Evolutionary conservation across 2,888 invertebrate species (phyloP).

Genomic region (Ormyrus pomaceus): DNA sequence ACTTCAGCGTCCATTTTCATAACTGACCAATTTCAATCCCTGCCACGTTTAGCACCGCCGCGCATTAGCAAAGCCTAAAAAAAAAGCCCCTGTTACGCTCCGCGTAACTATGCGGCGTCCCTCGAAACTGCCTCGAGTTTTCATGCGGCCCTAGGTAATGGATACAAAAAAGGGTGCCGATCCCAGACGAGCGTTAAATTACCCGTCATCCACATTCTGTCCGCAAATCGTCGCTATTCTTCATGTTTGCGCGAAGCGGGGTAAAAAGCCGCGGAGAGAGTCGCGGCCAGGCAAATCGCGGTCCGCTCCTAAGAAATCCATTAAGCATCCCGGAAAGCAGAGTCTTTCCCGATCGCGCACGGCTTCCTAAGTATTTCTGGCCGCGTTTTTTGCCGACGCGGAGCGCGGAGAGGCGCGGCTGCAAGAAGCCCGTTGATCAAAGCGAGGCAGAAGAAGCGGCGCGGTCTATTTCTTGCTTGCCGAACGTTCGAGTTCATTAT

Average conservation of each 20-base stretch:
- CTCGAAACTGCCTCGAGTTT: too few relatives aligned
- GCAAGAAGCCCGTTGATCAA: background rate
- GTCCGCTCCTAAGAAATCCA: constrained; percentile 61
- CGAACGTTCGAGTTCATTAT: constrained; percentile 26
- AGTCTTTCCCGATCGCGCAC: constrained; percentile 23
- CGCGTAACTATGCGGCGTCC: too few relatives aligned
- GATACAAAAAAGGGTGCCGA: constrained; percentile 24
- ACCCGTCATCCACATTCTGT: constrained; percentile 42
- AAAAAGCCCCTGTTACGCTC: too few relatives aligned
- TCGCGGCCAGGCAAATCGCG: constrained; percentile 56
- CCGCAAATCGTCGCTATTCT: constrained; percentile 42
- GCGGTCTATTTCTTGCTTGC: background rate
- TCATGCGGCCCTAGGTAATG: background rate
- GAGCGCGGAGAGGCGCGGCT: background rate
- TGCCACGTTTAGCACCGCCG: too few relatives aligned
- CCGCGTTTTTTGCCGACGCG: background rate
- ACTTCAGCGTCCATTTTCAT: too few relatives aligned
- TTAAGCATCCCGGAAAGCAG: constrained; percentile 58
- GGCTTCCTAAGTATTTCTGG: background rate
- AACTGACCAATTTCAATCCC: too few relatives aligned
- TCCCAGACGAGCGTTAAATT: constrained; percentile 45
- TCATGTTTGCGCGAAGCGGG: constrained; percentile 37
- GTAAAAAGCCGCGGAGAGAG: constrained; percentile 9
- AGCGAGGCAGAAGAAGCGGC: constrained; percentile 3
- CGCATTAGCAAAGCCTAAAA: too few relatives aligned